phyloP scores from a whole-genome alignment of 2,113 vertebrate genomes.

The Aspiorhynchus laticeps region DNA sequence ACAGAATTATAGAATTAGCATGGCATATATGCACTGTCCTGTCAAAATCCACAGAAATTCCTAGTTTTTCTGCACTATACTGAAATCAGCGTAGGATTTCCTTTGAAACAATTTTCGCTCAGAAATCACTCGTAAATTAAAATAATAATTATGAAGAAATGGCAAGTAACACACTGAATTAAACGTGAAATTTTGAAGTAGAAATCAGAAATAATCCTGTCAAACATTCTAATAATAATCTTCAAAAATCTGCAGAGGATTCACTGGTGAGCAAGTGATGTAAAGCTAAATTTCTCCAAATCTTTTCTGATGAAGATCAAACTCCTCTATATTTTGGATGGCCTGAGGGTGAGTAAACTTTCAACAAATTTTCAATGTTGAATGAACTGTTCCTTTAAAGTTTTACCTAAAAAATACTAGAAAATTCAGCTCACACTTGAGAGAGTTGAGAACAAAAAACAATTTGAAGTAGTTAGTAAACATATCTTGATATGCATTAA shows the following conservation, averaged over 20 bases:
- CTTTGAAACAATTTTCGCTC: too few species aligned
- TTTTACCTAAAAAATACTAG: background rate
- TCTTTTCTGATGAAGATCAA: background rate
- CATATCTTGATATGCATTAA: background rate
- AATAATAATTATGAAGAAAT: too few species aligned
- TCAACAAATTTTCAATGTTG: too few species aligned
- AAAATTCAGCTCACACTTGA: background rate
- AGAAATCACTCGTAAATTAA: too few species aligned
- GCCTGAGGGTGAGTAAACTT: too few species aligned
- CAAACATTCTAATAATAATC: background rate
- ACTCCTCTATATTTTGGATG: background rate
- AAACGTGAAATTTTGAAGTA: background rate
- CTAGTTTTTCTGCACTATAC: background rate
- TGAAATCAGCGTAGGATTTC: background rate
- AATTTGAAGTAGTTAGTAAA: background rate
- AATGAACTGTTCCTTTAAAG: too few species aligned
- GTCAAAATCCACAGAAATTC: slow-evolving; percentile 10
- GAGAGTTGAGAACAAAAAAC: background rate
- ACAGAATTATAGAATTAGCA: slow-evolving; percentile 47
- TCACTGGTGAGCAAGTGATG: too few species aligned
- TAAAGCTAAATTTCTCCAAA: background rate
- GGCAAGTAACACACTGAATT: too few species aligned
- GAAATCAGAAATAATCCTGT: background rate
- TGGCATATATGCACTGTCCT: background rate
- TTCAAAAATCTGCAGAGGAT: background rate